Percentiles rank a stretch among this genome's conserved stretches.
Conservation (phyloP, 2,797 vertebrate genomes). For the Chanos chanos region DNA sequence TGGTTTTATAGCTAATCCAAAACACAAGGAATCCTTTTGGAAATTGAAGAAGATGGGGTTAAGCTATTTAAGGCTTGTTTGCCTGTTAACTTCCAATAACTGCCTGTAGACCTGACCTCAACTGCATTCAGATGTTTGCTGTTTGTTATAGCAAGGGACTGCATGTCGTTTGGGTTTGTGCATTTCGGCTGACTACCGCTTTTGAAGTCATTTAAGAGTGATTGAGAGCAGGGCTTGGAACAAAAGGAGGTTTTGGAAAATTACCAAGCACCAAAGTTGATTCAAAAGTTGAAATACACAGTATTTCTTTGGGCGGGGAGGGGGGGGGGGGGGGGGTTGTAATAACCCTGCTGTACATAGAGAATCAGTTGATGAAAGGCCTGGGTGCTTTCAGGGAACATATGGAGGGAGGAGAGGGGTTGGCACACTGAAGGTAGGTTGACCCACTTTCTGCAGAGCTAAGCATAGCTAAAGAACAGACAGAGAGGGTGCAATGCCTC, state of each 20-base stretch:
- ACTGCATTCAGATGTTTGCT: slow-evolving; percentile 43
- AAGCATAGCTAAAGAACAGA: slow-evolving; percentile 13
- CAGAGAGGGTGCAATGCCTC: not conserved
- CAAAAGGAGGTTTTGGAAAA: slow-evolving; percentile 32
- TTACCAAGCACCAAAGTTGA: slow-evolving; percentile 34
- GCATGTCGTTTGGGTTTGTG: slow-evolving; percentile 2
- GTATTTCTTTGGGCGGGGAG: slow-evolving; percentile 25
- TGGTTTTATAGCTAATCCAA: slow-evolving; percentile 30
- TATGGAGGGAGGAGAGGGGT: slow-evolving; percentile 34
- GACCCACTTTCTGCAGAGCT: slow-evolving; percentile 40
- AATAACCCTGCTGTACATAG: slow-evolving; percentile 2
- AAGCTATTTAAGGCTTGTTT: slow-evolving; percentile 43
- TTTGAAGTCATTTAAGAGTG: slow-evolving; percentile 41
- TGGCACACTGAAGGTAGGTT: slow-evolving; percentile 28
- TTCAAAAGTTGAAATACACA: slow-evolving; percentile 23
- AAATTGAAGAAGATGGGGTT: slow-evolving; percentile 25
- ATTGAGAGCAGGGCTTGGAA: slow-evolving; percentile 41
- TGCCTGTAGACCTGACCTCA: slow-evolving; percentile 30
- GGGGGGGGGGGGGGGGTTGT: not conserved
- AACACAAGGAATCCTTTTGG: slow-evolving; percentile 42
- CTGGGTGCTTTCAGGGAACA: slow-evolving; percentile 27
- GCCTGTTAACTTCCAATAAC: slow-evolving; percentile 44
- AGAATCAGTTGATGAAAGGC: slow-evolving; percentile 37
- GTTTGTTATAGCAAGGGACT: slow-evolving; percentile 34
- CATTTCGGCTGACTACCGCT: slow-evolving; percentile 19